Conservation (phyloP, 1,140 invertebrate species). For the Helicoverpa zea region DNA sequence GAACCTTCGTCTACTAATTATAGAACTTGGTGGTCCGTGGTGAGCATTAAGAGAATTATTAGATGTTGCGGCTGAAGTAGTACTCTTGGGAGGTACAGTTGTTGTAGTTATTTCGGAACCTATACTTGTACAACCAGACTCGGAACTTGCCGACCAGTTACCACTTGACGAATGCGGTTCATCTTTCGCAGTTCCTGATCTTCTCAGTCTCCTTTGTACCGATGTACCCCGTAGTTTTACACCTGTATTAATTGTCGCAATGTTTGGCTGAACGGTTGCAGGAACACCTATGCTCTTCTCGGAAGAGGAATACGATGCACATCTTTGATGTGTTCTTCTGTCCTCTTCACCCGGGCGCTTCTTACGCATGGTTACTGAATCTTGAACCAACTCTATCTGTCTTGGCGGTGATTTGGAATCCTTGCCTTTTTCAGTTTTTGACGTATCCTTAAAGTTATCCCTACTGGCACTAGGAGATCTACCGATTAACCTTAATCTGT, state of each 20-base stretch:
- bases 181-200: constrained; percentile 88
- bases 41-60: constrained; percentile 89
- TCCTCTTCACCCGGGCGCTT: constrained; percentile 86
- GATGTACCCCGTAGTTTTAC: constrained; percentile 92
- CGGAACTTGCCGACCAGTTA: constrained; percentile 97
- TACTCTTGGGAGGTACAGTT: constrained; percentile 90
- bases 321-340: constrained; percentile 89
- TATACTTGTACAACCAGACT: constrained; percentile 94
- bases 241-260: constrained; percentile 87
- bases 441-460: constrained; percentile 82
- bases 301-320: constrained; percentile 91
- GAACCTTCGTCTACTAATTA: constrained; percentile 89
- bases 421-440: constrained; percentile 79
- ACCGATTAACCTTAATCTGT: constrained; percentile 91
- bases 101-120: constrained; percentile 93
- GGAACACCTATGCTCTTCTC: constrained; percentile 89
- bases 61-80: constrained; percentile 89
- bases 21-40: constrained; percentile 90
- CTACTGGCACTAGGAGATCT: constrained; percentile 87
- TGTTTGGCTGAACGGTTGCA: constrained; percentile 82
- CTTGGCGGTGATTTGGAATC: constrained; percentile 77
- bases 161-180: constrained; percentile 96
- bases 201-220: constrained; percentile 87
- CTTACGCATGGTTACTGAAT: constrained; percentile 88
- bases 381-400: constrained; percentile 87